phyloP scores from a whole-genome alignment of 2,797 vertebrate species.

The Leptoclinus maculatus region DNA sequence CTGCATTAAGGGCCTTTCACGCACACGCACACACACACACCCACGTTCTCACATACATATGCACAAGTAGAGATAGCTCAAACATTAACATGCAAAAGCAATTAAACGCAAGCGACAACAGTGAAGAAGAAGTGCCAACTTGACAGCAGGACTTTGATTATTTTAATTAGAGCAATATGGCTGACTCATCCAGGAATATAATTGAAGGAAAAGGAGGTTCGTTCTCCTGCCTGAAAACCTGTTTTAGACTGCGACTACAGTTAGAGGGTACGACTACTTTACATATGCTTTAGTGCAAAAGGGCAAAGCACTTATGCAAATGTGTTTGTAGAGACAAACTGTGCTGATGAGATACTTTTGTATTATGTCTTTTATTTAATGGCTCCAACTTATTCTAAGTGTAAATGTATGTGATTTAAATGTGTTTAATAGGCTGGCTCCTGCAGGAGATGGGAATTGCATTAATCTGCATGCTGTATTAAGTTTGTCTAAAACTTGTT shows the following conservation, averaged over 20 bases:
- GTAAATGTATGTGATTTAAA: slow-evolving; percentile 76
- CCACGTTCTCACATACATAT: slow-evolving; percentile 18
- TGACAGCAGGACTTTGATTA: slow-evolving; percentile 78
- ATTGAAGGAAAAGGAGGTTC: slow-evolving; percentile 48
- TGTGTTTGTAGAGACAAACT: slow-evolving; percentile 66
- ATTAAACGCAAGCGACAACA: slow-evolving; percentile 73
- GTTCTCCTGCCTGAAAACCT: slow-evolving; percentile 30
- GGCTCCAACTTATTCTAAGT: slow-evolving; percentile 66
- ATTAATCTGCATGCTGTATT: slow-evolving; percentile 80
- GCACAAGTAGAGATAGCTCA: slow-evolving; percentile 34
- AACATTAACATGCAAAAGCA: slow-evolving; percentile 79
- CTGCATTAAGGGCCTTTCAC: slow-evolving; percentile 41
- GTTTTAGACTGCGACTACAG: slow-evolving; percentile 27
- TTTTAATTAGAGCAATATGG: slow-evolving; percentile 79
- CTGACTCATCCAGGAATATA: slow-evolving; percentile 68
- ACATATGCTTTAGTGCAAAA: slow-evolving; percentile 52
- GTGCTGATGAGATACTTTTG: slow-evolving; percentile 69
- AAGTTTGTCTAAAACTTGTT: slow-evolving; percentile 72
- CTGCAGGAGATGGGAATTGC: slow-evolving; percentile 65
- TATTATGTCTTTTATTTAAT: slow-evolving; percentile 64
- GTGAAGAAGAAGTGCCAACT: slow-evolving; percentile 61
- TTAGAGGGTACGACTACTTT: slow-evolving; percentile 36
- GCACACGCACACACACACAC: slow-evolving; percentile 10
- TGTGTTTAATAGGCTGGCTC: slow-evolving; percentile 70
- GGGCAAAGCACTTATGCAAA: slow-evolving; percentile 63